phyloP scores from a whole-genome alignment of 2,888 invertebrate genomes.

The Stenodera caucasica region DNA sequence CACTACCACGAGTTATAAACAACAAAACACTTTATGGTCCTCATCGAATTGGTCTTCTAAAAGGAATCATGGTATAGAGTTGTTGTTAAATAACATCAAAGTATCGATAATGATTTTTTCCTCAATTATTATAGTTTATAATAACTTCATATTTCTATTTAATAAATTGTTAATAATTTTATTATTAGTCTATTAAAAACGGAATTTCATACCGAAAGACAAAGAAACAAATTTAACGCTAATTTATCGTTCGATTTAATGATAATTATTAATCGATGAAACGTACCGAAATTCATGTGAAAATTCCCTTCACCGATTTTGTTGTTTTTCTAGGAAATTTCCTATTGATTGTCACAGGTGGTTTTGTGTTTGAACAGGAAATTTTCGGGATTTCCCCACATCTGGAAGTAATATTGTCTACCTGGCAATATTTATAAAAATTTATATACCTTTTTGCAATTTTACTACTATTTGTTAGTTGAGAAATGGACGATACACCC shows the following conservation, averaged over 20 bases:
- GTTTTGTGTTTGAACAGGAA: not conserved
- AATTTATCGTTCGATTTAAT: not conserved
- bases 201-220: not conserved
- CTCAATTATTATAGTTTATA: not conserved
- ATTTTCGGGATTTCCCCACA: slow-evolving; percentile 3
- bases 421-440: slow-evolving; percentile 7
- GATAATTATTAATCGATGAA: not conserved
- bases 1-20: slow-evolving; percentile 1
- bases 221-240: slow-evolving; percentile 2
- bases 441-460: slow-evolving; percentile 2
- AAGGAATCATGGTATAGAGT: slow-evolving; percentile 13
- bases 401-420: slow-evolving; percentile 1
- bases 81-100: not conserved
- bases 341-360: not conserved
- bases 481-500: not conserved
- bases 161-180: not conserved
- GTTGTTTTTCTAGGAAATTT: not conserved
- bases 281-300: not conserved
- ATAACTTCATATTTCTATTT: slow-evolving; percentile 2
- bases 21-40: slow-evolving; percentile 28
- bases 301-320: not conserved
- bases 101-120: not conserved
- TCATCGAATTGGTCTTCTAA: slow-evolving; percentile 18
- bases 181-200: not conserved
- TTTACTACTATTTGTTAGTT: not conserved